Evolutionary conservation across 2,797 vertebrate species (phyloP).

Genomic region (Leptodactylus fallax): DNA sequence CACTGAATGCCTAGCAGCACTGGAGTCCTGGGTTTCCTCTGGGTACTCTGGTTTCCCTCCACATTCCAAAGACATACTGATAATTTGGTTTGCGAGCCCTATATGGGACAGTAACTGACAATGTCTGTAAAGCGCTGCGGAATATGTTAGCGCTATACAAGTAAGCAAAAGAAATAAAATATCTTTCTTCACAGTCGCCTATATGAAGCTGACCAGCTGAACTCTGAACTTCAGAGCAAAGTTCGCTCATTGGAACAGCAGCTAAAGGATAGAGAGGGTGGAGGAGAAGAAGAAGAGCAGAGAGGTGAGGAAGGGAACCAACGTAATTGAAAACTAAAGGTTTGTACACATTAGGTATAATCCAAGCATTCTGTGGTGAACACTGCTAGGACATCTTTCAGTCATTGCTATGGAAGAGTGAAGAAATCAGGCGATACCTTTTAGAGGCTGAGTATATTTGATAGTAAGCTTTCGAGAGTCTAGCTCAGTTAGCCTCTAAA

Average conservation of each 20-base stretch:
- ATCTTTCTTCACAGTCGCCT: conserved; percentile 37
- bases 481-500: no score
- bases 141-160: no score
- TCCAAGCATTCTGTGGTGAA: conserved; percentile 6
- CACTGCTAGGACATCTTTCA: background rate
- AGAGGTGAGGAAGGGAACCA: conserved; percentile 26
- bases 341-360: conserved; percentile 31
- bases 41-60: no score
- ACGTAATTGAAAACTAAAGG: background rate
- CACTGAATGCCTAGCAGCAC: no score
- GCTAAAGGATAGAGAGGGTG: conserved; percentile 15
- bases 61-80: no score
- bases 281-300: background rate
- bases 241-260: conserved; percentile 47
- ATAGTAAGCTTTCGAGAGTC: no score
- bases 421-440: no score
- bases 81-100: no score
- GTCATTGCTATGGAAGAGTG: background rate
- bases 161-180: no score
- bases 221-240: conserved; percentile 53
- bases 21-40: background rate
- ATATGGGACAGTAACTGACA: no score
- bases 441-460: no score
- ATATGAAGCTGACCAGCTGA: conserved; percentile 59
- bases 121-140: no score